Base-by-base conservation (phyloP, 2,888 invertebrate species). In the Caenorhabditis wallacei region DNA sequence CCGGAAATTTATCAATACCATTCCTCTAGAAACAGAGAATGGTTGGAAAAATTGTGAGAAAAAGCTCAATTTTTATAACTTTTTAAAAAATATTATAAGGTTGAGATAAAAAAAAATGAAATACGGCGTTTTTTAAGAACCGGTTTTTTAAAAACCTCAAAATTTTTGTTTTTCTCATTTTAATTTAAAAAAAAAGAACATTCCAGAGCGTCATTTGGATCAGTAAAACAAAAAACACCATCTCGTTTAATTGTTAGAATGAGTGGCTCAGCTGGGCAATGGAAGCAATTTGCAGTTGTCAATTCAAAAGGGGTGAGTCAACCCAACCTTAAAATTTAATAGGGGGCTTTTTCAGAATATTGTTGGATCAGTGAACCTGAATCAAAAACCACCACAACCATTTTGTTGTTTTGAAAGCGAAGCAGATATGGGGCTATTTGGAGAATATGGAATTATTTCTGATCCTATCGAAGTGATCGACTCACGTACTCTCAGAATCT, bases 321-420 rank as follows among this genome's bases (percentile, higher is more conserved):
- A 57, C 26, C 18, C 2, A 48, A 3, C 18, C 13, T 48, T 8
- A 3, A 30, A 8, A 8, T 30, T 35, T 10, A 7, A 4, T 40
- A 16, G 40, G 16, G 40, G 2, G 16, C 13, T 13, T 40, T 40
- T 71, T 18, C 81, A 85, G 85, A 79, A 40, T 0, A 35, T 66
- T 20, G 5, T 75, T 1, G 35, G 70, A 22, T 53, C 68, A 1
- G 70, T 81, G 0, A 43, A 70, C 35, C 16, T 81, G 18, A 64
- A 75, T 22, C 68, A 78, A 24, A 82, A 76, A 46, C 68, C 71
- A 2, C 90, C 90, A 24, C 80, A 85, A 68, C 86, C 89, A 20
- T 90, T 87, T 46, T 91, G 91, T 71, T 91, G 91, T 53, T 76
- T 90, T 63, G 80, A 84, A 57, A 59, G 74, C 22, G 78, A 80